Percentiles rank a stretch among this genome's conserved stretches.
phyloP scores from a whole-genome alignment of 2,888 invertebrate species.

The Hipparchia sbordonii region DNA sequence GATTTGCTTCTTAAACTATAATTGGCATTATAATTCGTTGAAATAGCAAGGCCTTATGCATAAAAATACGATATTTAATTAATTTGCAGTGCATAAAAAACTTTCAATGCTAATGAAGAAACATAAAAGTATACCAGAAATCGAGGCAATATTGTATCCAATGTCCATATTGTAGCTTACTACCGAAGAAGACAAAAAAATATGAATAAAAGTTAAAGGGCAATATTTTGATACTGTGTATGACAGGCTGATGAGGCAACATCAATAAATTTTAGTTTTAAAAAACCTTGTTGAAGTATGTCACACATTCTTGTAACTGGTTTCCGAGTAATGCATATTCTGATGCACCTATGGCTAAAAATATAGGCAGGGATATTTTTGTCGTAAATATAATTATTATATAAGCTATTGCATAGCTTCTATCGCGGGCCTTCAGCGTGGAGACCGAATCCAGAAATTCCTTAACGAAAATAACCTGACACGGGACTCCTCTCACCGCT shows the following conservation, averaged over 20 bases:
- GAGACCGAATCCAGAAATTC: no score
- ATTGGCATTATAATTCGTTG: no score
- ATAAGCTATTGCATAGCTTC: no score
- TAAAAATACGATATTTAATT: conserved; percentile 2
- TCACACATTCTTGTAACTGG: conserved; percentile 64
- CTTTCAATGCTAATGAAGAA: conserved; percentile 6
- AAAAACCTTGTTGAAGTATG: conserved; percentile 65
- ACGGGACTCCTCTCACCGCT: no score
- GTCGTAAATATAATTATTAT: no score
- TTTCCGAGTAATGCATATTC: conserved; percentile 55
- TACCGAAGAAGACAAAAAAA: conserved; percentile 34
- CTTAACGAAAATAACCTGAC: no score
- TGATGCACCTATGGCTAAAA: conserved; percentile 50
- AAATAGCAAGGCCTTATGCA: background rate
- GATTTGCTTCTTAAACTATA: no score
- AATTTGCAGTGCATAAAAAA: conserved; percentile 1
- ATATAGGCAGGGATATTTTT: no score
- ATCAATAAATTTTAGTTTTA: conserved; percentile 57
- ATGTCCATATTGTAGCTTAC: conserved; percentile 24
- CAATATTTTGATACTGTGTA: conserved; percentile 45
- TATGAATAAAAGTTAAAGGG: conserved; percentile 41
- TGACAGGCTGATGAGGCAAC: conserved; percentile 53
- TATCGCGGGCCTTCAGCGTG: no score
- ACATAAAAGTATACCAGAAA: background rate
- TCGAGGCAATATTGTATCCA: conserved; percentile 5